A percentile compares a stretch with the other conserved stretches of the same genome.
Conservation (phyloP, 2,888 invertebrate genomes). For the Drosophila kambysellisi region DNA sequence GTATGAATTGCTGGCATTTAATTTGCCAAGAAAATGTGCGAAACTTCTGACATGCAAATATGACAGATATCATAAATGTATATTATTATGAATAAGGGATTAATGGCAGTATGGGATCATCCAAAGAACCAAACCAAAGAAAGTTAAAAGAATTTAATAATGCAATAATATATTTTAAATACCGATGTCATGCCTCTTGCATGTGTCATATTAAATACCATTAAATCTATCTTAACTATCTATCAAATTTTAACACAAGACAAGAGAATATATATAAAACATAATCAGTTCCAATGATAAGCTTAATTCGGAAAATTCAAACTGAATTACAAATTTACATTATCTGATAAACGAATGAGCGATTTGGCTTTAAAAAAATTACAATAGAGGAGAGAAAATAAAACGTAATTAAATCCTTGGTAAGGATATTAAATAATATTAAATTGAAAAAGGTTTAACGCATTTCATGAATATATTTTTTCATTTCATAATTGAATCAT, state of each 20-base stretch:
- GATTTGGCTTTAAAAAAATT: too few relatives aligned
- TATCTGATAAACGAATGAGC: too few relatives aligned
- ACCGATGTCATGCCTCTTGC: too few relatives aligned
- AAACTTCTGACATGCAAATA: constrained; percentile 7
- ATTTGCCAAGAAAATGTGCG: neutral
- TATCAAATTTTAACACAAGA: neutral
- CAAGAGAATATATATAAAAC: neutral
- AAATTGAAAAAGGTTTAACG: neutral
- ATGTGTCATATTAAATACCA: too few relatives aligned
- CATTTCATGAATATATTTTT: neutral
- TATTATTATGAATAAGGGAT: neutral
- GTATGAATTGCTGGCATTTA: constrained; percentile 27
- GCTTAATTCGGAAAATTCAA: neutral
- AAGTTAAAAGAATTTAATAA: neutral
- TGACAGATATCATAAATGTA: neutral
- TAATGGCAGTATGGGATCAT: neutral
- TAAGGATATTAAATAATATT: neutral
- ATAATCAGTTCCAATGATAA: neutral
- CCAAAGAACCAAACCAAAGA: too few relatives aligned
- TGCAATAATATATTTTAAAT: neutral
- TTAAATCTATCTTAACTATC: too few relatives aligned
- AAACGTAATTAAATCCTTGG: neutral
- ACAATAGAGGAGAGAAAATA: neutral
- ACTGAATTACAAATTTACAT: neutral
- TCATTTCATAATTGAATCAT: neutral